A percentile compares a stretch with the other conserved stretches of the same genome.
Evolutionary conservation across 2,888 invertebrate species (phyloP).

Genomic region (Rhagonycha fulva): DNA sequence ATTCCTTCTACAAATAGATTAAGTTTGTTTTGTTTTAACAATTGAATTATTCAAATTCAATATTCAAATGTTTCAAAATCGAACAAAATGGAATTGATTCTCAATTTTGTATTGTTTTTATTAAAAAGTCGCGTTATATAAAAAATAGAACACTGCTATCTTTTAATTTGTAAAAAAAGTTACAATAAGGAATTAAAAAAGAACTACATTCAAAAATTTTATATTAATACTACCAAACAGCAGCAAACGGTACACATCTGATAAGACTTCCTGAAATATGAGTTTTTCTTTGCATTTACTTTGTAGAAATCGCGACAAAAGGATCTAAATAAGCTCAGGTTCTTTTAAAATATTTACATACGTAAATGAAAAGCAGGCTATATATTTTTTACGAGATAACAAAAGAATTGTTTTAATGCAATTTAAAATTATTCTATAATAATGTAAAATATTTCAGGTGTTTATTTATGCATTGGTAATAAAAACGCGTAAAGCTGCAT

Average conservation of each 20-base stretch:
- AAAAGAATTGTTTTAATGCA: background rate
- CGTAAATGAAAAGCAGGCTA: slow-evolving; percentile 2
- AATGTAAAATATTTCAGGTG: background rate
- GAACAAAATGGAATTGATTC: background rate
- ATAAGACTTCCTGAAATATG: slow-evolving; percentile 20
- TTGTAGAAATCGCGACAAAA: slow-evolving; percentile 15
- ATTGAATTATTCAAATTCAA: background rate
- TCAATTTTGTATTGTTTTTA: background rate
- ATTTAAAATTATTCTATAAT: background rate
- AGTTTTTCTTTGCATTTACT: slow-evolving; percentile 17
- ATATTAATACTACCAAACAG: background rate
- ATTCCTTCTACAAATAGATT: background rate
- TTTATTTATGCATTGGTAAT: background rate
- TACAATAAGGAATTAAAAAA: background rate
- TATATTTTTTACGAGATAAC: background rate
- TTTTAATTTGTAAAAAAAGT: background rate
- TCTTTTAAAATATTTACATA: slow-evolving; percentile 17
- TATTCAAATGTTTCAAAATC: too few species aligned
- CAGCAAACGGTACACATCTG: slow-evolving; percentile 7
- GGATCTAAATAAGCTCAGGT: slow-evolving; percentile 13
- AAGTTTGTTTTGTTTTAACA: background rate
- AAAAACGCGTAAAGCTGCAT: background rate
- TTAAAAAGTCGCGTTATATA: background rate
- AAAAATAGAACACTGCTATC: background rate
- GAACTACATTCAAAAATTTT: background rate